Base-by-base conservation (phyloP, 2,113 vertebrate genomes). In the Plecturocebus donacophilus region DNA sequence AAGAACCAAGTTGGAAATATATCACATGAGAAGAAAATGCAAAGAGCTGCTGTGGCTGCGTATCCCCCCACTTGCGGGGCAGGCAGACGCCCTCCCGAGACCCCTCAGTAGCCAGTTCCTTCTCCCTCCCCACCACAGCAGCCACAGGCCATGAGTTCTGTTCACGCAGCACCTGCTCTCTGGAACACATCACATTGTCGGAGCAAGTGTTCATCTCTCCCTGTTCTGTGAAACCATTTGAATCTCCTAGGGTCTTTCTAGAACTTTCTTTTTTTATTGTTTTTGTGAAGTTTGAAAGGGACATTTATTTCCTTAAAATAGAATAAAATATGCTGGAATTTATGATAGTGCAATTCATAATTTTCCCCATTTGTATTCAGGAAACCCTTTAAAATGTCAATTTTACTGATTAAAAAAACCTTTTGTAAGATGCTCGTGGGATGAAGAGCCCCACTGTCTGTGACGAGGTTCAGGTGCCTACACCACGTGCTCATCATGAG, bases 401-500 rank as follows among this genome's bases (percentile, higher is more conserved):
- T 87, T 13, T 81, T 49, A 58, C 40, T 45, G 87, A 42, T 11
- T 54, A 73, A 47, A 30, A 77, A 42, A 32, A 21, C 40, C 68
- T 89, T 58, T n/a, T 85, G 5, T 20, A 47, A n/a, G 61, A 68
- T 54, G n/a, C 35, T 20, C 21, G 64, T 0, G 3, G 47, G 38
- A 25, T 13, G n/a, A 75, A 47, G 0, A 58, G 47, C 21, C 52
- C n/a, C 0, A 2, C 8, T 17, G 75, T 52, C 3, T 12, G 45
- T 8, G 25, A 40, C 20, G 27, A 71, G 11, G 38, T 4, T 1
- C 6, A 17, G 52, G 45, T 0, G 0, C 32, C 17, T 10, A n/a
- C 0, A 6, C 20, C 6, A 3, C 19, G 0, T 82, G 77, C 42
- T 56, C 30, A 42, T 1, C 5, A 6, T 7, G 21, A 20, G 9